Conservation (phyloP, 2,888 invertebrate species). For the Cremastinae sp. region DNA sequence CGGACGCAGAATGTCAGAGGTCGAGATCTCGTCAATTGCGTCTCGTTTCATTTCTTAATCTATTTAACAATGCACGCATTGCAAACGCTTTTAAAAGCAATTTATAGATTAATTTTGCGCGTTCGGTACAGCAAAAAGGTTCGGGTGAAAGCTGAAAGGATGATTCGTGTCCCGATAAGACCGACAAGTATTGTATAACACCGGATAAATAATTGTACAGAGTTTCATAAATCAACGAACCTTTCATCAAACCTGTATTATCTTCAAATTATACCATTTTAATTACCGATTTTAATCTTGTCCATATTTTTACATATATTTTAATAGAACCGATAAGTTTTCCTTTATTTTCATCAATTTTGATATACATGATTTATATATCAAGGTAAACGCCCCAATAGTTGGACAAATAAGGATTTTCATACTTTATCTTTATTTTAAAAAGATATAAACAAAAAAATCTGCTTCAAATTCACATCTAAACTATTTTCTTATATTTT, state of each 20-base stretch:
- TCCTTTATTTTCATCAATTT: no score
- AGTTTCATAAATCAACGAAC: neutral
- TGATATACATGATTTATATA: no score
- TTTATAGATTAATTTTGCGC: conserved; percentile 8
- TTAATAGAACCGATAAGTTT: no score
- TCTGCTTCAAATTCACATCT: no score
- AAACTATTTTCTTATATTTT: no score
- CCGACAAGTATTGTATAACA: conserved; percentile 38
- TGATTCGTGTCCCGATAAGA: conserved; percentile 41
- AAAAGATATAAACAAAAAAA: no score
- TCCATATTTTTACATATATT: no score
- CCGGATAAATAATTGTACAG: neutral
- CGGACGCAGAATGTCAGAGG: conserved; percentile 39
- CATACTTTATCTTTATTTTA: no score
- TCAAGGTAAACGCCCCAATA: no score
- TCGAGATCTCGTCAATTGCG: conserved; percentile 47
- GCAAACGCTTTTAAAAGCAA: neutral
- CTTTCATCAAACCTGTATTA: neutral
- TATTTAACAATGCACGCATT: conserved; percentile 10
- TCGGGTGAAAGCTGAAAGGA: conserved; percentile 53
- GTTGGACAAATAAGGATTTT: no score
- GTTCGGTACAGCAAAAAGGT: conserved; percentile 24
- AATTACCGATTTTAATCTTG: no score
- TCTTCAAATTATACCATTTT: neutral
- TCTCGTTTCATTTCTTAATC: conserved; percentile 44